A percentile compares a stretch with the other conserved stretches of the same genome.
Evolutionary conservation across 2,888 invertebrate species (phyloP).

Genomic region (Archaeoteleia sp.): DNA sequence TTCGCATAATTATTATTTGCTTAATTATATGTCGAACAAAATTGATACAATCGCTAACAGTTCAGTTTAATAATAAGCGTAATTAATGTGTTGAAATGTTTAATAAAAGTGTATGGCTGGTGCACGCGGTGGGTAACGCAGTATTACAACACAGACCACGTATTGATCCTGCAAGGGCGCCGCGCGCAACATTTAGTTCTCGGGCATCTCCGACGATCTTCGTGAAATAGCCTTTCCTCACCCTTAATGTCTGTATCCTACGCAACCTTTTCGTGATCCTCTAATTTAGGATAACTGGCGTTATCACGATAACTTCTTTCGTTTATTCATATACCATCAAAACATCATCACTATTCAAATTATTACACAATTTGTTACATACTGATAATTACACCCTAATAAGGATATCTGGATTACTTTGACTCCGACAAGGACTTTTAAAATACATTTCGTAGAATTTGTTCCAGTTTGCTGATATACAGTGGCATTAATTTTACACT

Average conservation of each 20-base stretch:
- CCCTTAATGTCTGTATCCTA: slow-evolving; percentile 66
- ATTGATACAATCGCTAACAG: no score
- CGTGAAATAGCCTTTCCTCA: slow-evolving; percentile 69
- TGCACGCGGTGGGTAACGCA: slow-evolving; percentile 63
- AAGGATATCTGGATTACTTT: no score
- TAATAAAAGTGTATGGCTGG: slow-evolving; percentile 58
- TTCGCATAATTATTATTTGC: no score
- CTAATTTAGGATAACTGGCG: slow-evolving; percentile 43
- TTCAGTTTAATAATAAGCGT: slow-evolving; percentile 30
- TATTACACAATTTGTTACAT: no score
- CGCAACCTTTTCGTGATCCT: slow-evolving; percentile 52
- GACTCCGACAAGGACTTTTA: no score
- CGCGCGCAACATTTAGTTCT: slow-evolving; percentile 68
- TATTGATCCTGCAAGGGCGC: slow-evolving; percentile 72
- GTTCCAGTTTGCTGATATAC: no score
- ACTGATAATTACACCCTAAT: no score
- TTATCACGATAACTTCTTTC: slow-evolving; percentile 34
- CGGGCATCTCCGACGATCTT: slow-evolving; percentile 71
- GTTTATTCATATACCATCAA: slow-evolving; percentile 16
- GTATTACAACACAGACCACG: slow-evolving; percentile 67
- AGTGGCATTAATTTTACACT: no score
- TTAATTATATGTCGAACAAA: no score
- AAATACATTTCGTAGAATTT: no score
- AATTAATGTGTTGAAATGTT: slow-evolving; percentile 28
- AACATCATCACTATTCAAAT: no score